phyloP scores from a whole-genome alignment of 2,888 invertebrate species.

The Fragum whitleyi region DNA sequence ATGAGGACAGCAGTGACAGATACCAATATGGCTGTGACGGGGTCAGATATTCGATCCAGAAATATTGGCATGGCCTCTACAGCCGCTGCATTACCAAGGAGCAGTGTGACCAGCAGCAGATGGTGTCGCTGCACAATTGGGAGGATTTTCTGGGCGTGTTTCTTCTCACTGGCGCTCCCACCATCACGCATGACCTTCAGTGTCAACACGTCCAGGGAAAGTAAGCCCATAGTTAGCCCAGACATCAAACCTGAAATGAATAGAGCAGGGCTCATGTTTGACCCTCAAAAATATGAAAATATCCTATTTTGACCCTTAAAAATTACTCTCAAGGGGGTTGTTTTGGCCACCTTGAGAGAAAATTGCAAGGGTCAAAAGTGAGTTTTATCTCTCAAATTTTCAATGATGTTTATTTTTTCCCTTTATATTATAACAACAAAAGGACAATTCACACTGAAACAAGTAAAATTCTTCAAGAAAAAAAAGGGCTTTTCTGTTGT shows the following conservation, averaged over 20 bases:
- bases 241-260: conserved; percentile 82
- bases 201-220: conserved; percentile 83
- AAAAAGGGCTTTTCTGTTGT: too few relatives aligned
- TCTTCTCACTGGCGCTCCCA: conserved; percentile 78
- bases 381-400: too few relatives aligned
- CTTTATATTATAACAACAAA: too few relatives aligned
- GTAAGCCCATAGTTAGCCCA: conserved; percentile 84
- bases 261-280: too few relatives aligned
- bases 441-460: not conserved
- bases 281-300: conserved; percentile 13
- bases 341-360: too few relatives aligned
- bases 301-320: too few relatives aligned
- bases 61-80: conserved; percentile 85
- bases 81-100: conserved; percentile 83
- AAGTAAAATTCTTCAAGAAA: not conserved
- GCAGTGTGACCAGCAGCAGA: conserved; percentile 83
- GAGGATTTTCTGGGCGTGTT: conserved; percentile 81
- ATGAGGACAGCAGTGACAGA: conserved; percentile 84
- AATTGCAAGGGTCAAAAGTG: too few relatives aligned
- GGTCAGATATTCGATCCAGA: conserved; percentile 82
- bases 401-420: not conserved
- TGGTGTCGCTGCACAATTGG: conserved; percentile 83
- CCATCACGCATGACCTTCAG: conserved; percentile 82
- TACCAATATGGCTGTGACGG: conserved; percentile 82
- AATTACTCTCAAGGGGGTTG: too few relatives aligned